Percentiles rank a stretch among this genome's conserved stretches.
These are phyloP conservation scores for Umimayanthus chanpuru DNA, from an alignment of 92 coral and sea anemone species.

Conservation along the genomic window DNA sequence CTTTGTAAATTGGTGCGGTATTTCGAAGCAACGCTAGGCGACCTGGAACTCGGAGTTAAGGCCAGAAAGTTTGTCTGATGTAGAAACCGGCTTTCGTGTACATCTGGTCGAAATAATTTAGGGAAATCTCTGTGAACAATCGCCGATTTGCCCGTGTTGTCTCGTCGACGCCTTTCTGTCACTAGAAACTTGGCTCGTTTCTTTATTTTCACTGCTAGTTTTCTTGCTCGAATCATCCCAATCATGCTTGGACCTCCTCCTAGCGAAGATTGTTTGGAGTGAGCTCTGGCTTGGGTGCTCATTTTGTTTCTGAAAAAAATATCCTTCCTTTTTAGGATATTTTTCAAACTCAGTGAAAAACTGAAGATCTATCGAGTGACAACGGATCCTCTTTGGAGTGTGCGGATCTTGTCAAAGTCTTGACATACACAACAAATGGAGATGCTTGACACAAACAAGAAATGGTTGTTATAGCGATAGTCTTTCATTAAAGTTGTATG, in stretches of 20 bases:
- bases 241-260: constrained; percentile 81
- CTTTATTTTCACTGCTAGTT: constrained; percentile 90
- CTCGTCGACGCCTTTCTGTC: constrained; percentile 77
- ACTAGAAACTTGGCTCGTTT: constrained; percentile 95
- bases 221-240: constrained; percentile 96
- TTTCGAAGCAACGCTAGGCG: constrained; percentile 69
- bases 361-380: background rate
- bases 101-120: constrained; percentile 50
- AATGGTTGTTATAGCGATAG: constrained; percentile 86
- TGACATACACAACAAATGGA: background rate
- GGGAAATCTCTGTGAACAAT: constrained; percentile 92
- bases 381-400: background rate
- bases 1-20: constrained; percentile 24
- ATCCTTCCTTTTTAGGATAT: background rate
- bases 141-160: constrained; percentile 80
- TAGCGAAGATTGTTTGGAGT: constrained; percentile 62
- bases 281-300: constrained; percentile 52
- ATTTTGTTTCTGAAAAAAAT: constrained; percentile 5
- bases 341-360: background rate
- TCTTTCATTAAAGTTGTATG: constrained; percentile 72
- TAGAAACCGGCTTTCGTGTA: constrained; percentile 32
- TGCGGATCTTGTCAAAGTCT: background rate
- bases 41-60: constrained; percentile 56
- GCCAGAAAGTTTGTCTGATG: constrained; percentile 41
- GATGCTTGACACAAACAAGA: constrained; percentile 31